Conservation (phyloP, 2,888 invertebrate species). For the Myopa tessellatipennis region DNA sequence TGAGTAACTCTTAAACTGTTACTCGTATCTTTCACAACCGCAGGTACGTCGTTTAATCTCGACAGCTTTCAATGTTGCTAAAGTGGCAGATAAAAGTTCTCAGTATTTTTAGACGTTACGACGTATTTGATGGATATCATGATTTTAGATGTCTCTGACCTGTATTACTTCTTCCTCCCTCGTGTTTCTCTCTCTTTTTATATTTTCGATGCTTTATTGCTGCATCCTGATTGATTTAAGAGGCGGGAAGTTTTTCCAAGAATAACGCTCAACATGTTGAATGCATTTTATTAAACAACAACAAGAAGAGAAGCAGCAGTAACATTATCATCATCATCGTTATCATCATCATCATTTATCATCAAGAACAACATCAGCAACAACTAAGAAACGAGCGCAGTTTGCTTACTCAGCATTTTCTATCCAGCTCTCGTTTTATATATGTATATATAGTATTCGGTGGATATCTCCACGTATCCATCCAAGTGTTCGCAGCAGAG, state of each 20-base stretch:
- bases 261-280: too few relatives aligned
- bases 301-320: background rate
- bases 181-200: too few relatives aligned
- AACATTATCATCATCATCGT: background rate
- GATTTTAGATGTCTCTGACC: background rate
- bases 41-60: background rate
- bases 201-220: too few relatives aligned
- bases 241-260: background rate
- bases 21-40: background rate
- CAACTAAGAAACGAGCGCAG: background rate
- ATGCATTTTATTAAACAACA: too few relatives aligned
- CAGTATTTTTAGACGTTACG: background rate
- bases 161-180: background rate
- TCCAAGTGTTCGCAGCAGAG: background rate
- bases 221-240: background rate
- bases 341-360: too few relatives aligned
- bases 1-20: background rate
- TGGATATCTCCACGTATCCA: background rate
- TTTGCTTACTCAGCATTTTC: background rate
- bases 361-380: too few relatives aligned
- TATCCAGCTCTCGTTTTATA: too few relatives aligned
- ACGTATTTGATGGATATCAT: background rate
- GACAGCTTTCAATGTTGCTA: conserved; percentile 3
- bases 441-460: too few relatives aligned
- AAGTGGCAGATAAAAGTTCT: background rate